Evolutionary conservation across 1,140 invertebrate species (phyloP).

Genomic region (Proctacanthus coquilletti): DNA sequence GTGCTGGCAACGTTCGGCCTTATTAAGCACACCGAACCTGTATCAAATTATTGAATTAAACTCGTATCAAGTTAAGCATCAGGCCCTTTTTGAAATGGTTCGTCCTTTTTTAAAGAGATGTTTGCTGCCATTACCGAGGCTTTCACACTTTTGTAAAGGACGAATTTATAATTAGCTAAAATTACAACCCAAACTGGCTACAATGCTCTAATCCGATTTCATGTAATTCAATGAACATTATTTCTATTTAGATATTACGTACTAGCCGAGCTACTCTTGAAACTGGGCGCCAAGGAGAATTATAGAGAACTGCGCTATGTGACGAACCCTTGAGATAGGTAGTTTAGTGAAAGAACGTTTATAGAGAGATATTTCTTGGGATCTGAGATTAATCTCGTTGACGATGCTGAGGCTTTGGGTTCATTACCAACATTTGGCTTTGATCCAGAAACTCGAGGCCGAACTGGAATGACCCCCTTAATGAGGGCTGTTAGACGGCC

Average conservation of each 20-base stretch:
- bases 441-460: constrained; percentile 67
- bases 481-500: constrained; percentile 74
- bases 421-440: constrained; percentile 70
- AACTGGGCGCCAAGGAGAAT: constrained; percentile 65
- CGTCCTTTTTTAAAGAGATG: constrained; percentile 71
- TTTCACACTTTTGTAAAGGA: too few species aligned
- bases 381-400: constrained; percentile 75
- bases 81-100: constrained; percentile 59
- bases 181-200: too few species aligned
- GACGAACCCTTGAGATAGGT: constrained; percentile 69
- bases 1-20: constrained; percentile 72
- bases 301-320: constrained; percentile 55
- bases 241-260: constrained; percentile 46
- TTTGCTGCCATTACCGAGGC: too few species aligned
- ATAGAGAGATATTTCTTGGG: constrained; percentile 78
- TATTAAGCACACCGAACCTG: too few species aligned
- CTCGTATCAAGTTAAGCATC: constrained; percentile 63
- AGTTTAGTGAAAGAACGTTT: constrained; percentile 57
- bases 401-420: constrained; percentile 66
- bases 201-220: constrained; percentile 71
- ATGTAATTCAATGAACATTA: constrained; percentile 52
- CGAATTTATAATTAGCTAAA: too few species aligned
- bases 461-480: constrained; percentile 67
- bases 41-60: too few species aligned
- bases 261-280: constrained; percentile 55